phyloP scores from a whole-genome alignment of 1,140 invertebrate species.

The Trinorchestia longiramus region DNA sequence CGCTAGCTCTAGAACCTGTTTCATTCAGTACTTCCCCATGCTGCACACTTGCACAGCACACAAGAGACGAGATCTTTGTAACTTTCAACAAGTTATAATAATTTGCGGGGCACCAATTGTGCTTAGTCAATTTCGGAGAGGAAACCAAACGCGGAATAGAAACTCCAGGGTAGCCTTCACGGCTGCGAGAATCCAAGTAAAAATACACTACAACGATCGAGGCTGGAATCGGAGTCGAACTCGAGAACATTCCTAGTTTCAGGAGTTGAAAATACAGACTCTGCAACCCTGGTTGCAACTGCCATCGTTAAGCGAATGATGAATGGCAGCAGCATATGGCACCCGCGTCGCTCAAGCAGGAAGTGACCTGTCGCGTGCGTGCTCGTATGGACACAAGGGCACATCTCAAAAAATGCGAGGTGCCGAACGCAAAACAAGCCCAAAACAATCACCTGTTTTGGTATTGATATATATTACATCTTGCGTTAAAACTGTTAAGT shows the following conservation, averaged over 20 bases:
- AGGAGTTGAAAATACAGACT: not conserved
- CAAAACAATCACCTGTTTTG: not conserved
- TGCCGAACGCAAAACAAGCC: not conserved
- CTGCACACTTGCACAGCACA: too few species aligned
- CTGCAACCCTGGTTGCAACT: not conserved
- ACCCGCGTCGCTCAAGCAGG: not conserved
- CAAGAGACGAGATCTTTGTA: not conserved
- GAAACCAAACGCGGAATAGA: not conserved
- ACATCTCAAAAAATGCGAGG: not conserved
- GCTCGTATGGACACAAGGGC: not conserved
- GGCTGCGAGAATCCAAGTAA: not conserved
- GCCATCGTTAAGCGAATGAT: not conserved
- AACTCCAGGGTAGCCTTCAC: not conserved
- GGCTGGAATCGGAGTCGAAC: not conserved
- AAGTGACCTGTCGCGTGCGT: not conserved
- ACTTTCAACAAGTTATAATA: not conserved
- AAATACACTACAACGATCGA: not conserved
- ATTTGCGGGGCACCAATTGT: not conserved
- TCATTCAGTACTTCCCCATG: too few species aligned
- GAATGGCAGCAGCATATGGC: not conserved
- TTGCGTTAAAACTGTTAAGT: too few species aligned
- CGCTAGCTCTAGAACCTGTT: too few species aligned
- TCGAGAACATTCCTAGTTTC: not conserved
- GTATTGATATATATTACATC: too few species aligned
- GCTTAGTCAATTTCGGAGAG: not conserved